phyloP scores from a whole-genome alignment of 2,888 invertebrate genomes.

The Brachyptera risi region DNA sequence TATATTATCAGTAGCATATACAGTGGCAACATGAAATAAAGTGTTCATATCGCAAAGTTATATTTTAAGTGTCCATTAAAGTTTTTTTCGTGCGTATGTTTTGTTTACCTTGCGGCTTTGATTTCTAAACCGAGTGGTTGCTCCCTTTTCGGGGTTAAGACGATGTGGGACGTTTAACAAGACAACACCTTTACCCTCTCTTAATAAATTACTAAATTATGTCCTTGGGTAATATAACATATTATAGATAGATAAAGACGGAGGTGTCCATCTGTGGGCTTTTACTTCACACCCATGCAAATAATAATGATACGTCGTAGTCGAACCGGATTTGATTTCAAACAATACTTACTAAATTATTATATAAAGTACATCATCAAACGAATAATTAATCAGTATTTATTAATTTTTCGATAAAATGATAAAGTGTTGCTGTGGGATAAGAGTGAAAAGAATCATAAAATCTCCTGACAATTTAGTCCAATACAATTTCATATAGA shows the following conservation, averaged over 20 bases:
- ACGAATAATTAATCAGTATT: no score
- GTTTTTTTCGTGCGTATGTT: no score
- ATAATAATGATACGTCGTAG: no score
- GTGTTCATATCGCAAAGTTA: neutral
- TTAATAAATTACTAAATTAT: conserved; percentile 6
- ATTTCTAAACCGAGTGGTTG: neutral
- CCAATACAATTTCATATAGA: no score
- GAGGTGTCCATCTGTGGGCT: conserved; percentile 3
- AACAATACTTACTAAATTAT: no score
- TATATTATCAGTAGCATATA: neutral
- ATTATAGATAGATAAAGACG: neutral
- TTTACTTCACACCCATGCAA: no score
- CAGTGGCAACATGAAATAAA: neutral
- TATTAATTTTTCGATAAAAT: no score
- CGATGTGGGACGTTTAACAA: conserved; percentile 7
- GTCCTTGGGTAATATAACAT: conserved; percentile 9
- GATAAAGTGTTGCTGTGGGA: no score
- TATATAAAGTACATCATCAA: no score
- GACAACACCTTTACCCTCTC: conserved; percentile 19
- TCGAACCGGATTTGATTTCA: no score
- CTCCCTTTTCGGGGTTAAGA: conserved; percentile 13
- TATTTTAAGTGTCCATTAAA: neutral
- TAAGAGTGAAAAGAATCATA: no score
- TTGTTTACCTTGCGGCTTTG: neutral
- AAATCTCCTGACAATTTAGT: no score